These are phyloP conservation scores for Meleagris gallopavo DNA, from an alignment of 2,113 vertebrate genomes.

Conservation along the genomic window DNA sequence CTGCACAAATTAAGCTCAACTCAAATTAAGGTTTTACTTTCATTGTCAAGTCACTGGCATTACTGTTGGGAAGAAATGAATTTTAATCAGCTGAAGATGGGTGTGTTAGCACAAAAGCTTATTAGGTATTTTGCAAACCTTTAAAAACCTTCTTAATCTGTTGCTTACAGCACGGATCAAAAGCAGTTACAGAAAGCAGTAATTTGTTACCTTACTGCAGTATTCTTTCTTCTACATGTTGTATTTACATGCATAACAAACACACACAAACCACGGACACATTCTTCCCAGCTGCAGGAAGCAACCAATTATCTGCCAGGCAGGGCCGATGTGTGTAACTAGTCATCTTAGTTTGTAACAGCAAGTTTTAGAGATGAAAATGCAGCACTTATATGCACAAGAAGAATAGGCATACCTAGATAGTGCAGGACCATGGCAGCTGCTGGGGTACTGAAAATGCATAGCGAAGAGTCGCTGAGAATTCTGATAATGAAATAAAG, in stretches of 20 bases:
- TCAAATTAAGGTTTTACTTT: not conserved
- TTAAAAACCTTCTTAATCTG: not conserved
- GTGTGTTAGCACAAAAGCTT: not conserved
- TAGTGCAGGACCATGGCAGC: not conserved
- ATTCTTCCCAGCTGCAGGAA: not conserved
- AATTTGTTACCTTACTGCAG: not conserved
- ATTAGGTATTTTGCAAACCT: not conserved
- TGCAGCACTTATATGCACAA: not conserved
- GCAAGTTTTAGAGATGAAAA: not conserved
- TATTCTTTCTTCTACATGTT: not conserved
- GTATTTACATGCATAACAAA: not conserved
- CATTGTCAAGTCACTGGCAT: not conserved
- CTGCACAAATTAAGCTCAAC: not conserved
- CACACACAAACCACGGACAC: not conserved
- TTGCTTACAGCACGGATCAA: not conserved
- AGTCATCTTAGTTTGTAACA: not conserved
- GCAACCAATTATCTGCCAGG: not conserved
- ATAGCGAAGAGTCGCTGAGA: not conserved
- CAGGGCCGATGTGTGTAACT: not conserved
- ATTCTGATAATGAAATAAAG: not conserved
- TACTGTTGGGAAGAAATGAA: not conserved
- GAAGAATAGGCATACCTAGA: not conserved
- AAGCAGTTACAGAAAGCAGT: not conserved
- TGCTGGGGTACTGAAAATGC: not conserved
- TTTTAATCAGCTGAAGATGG: not conserved